These are phyloP conservation scores for Turritopsis dohrnii DNA, from an alignment of 30 jellyfish, hydroid and myxozoan species.

Conservation along the genomic window DNA sequence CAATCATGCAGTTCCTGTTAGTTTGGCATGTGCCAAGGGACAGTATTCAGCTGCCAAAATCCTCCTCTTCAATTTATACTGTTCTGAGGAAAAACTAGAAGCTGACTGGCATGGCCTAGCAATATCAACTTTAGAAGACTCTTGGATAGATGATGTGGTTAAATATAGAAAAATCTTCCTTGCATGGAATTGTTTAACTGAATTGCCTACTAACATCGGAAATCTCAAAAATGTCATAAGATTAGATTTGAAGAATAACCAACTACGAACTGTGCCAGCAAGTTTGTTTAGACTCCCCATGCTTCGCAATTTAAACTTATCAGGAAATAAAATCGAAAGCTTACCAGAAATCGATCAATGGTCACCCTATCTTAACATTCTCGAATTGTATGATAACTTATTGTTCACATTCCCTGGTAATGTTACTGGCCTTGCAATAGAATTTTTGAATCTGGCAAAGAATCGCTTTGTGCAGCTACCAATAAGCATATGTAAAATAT, in stretches of 20 bases:
- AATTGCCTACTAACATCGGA: constrained; percentile 32
- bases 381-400: constrained; percentile 40
- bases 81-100: constrained; percentile 28
- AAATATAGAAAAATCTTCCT: constrained; percentile 40
- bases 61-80: constrained; percentile 43
- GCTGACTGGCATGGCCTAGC: constrained; percentile 90
- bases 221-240: constrained; percentile 34
- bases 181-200: constrained; percentile 29
- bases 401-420: constrained; percentile 41
- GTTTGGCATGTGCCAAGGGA: constrained; percentile 38
- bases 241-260: constrained; percentile 50
- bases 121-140: constrained; percentile 28
- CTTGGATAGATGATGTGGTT: constrained; percentile 41
- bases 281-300: constrained; percentile 43
- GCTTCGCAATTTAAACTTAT: constrained; percentile 57
- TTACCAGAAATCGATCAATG: constrained; percentile 64
- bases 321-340: constrained; percentile 32
- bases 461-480: constrained; percentile 39
- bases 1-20: constrained; percentile 71
- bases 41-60: constrained; percentile 36
- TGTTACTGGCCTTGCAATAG: constrained; percentile 42
- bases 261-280: constrained; percentile 43
- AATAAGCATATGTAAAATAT: constrained; percentile 46
- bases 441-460: constrained; percentile 50
- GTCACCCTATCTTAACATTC: constrained; percentile 54